Conservation (phyloP, 2,888 invertebrate species). For the Acronicta aceris region DNA sequence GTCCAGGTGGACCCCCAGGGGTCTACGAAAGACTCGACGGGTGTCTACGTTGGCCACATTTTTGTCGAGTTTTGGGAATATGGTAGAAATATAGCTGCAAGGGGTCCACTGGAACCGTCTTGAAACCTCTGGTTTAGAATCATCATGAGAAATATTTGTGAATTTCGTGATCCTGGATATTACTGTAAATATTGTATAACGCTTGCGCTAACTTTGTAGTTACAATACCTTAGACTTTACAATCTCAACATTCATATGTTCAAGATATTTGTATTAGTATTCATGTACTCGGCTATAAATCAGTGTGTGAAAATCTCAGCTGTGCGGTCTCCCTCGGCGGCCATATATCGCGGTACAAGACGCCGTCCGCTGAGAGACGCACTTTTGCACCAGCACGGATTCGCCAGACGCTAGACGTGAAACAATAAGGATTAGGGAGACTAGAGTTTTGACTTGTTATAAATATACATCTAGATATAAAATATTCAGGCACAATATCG, state of each 20-base stretch:
- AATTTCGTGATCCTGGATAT: no score
- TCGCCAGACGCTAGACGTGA: conserved; percentile 38
- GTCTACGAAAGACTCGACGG: no score
- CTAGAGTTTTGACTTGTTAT: conserved; percentile 14
- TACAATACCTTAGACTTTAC: conserved; percentile 16
- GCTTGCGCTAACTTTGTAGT: no score
- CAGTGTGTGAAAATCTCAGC: conserved; percentile 83
- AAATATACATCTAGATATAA: conserved; percentile 2
- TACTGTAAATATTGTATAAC: no score
- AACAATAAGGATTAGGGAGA: conserved; percentile 39
- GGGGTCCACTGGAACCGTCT: no score
- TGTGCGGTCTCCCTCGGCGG: conserved; percentile 79
- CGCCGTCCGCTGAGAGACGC: conserved; percentile 71
- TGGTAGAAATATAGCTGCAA: no score
- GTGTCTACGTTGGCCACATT: no score
- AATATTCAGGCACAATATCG: neutral
- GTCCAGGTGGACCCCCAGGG: no score
- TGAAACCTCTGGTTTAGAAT: no score
- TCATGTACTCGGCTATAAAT: conserved; percentile 82
- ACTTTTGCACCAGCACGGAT: conserved; percentile 56
- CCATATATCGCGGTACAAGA: conserved; percentile 84
- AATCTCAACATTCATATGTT: conserved; percentile 41
- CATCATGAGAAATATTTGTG: no score
- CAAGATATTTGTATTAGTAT: conserved; percentile 68
- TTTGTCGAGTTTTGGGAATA: no score